Percentiles rank a stretch among this genome's conserved stretches.
Conservation (phyloP, 2,888 invertebrate genomes). For the Phorcus lineatus region DNA sequence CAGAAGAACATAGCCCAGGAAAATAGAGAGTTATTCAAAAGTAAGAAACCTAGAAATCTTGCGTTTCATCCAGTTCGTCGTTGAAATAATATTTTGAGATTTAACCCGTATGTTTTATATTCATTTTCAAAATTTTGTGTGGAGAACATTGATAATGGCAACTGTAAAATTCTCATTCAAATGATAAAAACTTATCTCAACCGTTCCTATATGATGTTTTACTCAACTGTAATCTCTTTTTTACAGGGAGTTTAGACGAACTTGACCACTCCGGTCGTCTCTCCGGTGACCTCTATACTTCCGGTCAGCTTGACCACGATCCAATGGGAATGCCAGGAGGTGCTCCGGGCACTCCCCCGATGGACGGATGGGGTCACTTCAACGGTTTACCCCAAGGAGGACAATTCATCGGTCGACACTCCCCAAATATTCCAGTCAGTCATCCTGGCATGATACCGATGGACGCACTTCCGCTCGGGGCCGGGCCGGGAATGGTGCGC, state of each 20-base stretch:
- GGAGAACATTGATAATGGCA: too few relatives aligned
- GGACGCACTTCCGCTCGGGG: slow-evolving; percentile 61
- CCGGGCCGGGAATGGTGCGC: slow-evolving; percentile 50
- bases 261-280: slow-evolving; percentile 61
- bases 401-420: slow-evolving; percentile 64
- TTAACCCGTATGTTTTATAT: too few relatives aligned
- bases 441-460: slow-evolving; percentile 63
- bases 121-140: too few relatives aligned
- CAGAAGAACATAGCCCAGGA: too few relatives aligned
- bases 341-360: slow-evolving; percentile 67
- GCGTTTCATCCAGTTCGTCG: too few relatives aligned
- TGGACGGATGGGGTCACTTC: slow-evolving; percentile 62
- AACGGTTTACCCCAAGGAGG: slow-evolving; percentile 36
- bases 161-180: too few relatives aligned
- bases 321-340: slow-evolving; percentile 67
- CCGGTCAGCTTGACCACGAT: slow-evolving; percentile 69
- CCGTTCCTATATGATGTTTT: too few relatives aligned
- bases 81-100: too few relatives aligned
- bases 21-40: too few relatives aligned
- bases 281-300: slow-evolving; percentile 63
- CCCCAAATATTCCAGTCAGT: slow-evolving; percentile 60
- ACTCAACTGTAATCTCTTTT: background rate
- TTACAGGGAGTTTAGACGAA: slow-evolving; percentile 60
- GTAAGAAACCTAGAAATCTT: too few relatives aligned
- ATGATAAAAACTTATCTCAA: too few relatives aligned